phyloP scores from a whole-genome alignment of 2,888 invertebrate genomes.

The Drosophila rellima region DNA sequence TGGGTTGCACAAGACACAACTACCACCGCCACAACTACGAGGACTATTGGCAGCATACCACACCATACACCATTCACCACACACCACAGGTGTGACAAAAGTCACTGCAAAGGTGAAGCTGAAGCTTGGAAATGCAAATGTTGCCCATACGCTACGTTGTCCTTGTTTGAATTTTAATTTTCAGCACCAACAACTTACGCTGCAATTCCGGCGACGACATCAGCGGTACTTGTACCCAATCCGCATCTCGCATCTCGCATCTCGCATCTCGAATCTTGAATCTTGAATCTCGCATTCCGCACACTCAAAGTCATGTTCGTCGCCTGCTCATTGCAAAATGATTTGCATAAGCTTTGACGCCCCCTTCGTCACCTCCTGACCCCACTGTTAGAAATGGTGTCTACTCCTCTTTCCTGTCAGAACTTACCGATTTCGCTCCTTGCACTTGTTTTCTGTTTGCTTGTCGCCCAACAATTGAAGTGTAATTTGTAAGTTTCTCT shows the following conservation, averaged over 20 bases:
- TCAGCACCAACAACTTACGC: conserved; percentile 63
- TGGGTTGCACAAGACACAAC: neutral
- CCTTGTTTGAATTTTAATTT: conserved; percentile 78
- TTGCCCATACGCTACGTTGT: conserved; percentile 73
- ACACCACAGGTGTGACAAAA: conserved; percentile 73
- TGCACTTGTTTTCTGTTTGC: conserved; percentile 45
- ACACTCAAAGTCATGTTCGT: conserved; percentile 69
- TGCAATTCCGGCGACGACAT: conserved; percentile 44
- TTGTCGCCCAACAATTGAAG: conserved; percentile 66
- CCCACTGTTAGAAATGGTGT: conserved; percentile 42
- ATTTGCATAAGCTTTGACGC: conserved; percentile 70
- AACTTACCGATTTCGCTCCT: conserved; percentile 28
- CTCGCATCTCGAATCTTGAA: conserved; percentile 28
- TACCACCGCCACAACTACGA: conserved; percentile 2
- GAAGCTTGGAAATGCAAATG: conserved; percentile 74
- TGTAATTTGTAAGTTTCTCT: conserved; percentile 66
- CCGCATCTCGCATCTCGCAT: conserved; percentile 41
- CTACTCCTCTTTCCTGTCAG: conserved; percentile 36
- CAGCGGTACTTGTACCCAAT: neutral
- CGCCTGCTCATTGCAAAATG: conserved; percentile 72
- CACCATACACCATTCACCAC: conserved; percentile 4
- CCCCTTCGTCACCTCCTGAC: conserved; percentile 6
- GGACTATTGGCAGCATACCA: conserved; percentile 9
- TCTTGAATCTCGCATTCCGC: conserved; percentile 37
- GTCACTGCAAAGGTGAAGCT: conserved; percentile 71